phyloP scores from a whole-genome alignment of 1,140 invertebrate genomes.

The Danaus plexippus region DNA sequence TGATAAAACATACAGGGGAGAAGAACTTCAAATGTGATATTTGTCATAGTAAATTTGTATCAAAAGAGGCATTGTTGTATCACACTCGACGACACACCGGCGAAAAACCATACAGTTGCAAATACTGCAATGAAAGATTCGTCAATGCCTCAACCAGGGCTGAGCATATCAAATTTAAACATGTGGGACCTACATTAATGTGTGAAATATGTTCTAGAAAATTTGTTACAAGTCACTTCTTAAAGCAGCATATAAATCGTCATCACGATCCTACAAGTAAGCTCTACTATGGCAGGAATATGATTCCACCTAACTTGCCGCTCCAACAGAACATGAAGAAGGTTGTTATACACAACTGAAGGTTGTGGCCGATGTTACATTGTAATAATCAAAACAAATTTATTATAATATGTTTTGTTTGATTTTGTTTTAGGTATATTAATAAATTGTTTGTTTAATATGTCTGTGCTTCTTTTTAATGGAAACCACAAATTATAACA shows the following conservation, averaged over 20 bases:
- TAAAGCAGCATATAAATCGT: conserved; percentile 51
- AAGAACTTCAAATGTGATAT: conserved; percentile 64
- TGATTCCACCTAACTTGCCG: conserved; percentile 41
- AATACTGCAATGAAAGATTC: conserved; percentile 52
- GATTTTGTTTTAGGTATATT: conserved; percentile 1
- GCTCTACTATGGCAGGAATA: conserved; percentile 39
- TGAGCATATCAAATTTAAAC: conserved; percentile 59
- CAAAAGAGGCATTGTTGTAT: conserved; percentile 58
- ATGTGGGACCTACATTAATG: conserved; percentile 49
- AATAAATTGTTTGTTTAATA: background rate
- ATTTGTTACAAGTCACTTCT: conserved; percentile 54
- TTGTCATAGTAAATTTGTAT: conserved; percentile 59
- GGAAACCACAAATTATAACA: too few species aligned
- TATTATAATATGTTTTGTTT: too few species aligned
- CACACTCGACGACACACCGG: conserved; percentile 67
- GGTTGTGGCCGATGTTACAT: conserved; percentile 2
- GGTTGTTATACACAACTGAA: conserved; percentile 25
- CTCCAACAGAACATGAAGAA: conserved; percentile 41
- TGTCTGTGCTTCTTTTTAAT: background rate
- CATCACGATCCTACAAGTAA: conserved; percentile 54
- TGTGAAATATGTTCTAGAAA: conserved; percentile 57
- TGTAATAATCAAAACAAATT: too few species aligned
- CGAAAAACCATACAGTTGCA: conserved; percentile 66
- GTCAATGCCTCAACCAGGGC: conserved; percentile 57
- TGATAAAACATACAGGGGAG: conserved; percentile 66